A percentile compares a stretch with the other conserved stretches of the same genome.
phyloP scores from a whole-genome alignment of 2,797 vertebrate genomes.

The Gorsachius magnificus region DNA sequence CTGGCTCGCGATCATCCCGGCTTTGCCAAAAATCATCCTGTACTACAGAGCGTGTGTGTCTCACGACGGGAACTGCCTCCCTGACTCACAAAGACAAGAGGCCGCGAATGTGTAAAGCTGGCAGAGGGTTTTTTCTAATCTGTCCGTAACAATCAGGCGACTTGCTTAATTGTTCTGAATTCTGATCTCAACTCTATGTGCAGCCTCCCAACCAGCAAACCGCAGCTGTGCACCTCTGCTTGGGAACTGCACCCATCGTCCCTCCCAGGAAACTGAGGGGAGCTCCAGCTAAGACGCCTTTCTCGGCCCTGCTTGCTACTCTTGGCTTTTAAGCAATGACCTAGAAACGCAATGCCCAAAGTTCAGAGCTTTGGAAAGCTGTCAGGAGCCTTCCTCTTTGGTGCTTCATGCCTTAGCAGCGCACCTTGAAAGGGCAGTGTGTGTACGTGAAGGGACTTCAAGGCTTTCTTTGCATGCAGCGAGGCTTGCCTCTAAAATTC shows the following conservation, averaged over 20 bases:
- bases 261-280: constrained; percentile 29
- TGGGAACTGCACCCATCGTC: constrained; percentile 40
- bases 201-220: not conserved
- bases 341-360: not conserved
- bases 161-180: constrained; percentile 3
- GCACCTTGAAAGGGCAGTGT: not conserved
- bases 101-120: not conserved
- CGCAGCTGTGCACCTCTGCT: constrained; percentile 32
- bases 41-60: constrained; percentile 24
- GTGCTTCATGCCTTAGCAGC: not conserved
- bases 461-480: not conserved
- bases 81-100: constrained; percentile 40
- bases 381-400: not conserved
- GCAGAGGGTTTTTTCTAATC: constrained; percentile 19
- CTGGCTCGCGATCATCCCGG: not conserved
- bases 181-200: not conserved
- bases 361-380: not conserved
- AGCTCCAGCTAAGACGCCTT: constrained; percentile 28
- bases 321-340: constrained; percentile 18
- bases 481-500: not conserved
- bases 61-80: constrained; percentile 57
- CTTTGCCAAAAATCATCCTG: constrained; percentile 66
- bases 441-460: not conserved
- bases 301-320: constrained; percentile 2
- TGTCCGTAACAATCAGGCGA: not conserved